A percentile compares a stretch with the other conserved stretches of the same genome.
These are phyloP conservation scores for Pitangus sulphuratus DNA, from an alignment of 2,797 vertebrate genomes.

Conservation along the genomic window DNA sequence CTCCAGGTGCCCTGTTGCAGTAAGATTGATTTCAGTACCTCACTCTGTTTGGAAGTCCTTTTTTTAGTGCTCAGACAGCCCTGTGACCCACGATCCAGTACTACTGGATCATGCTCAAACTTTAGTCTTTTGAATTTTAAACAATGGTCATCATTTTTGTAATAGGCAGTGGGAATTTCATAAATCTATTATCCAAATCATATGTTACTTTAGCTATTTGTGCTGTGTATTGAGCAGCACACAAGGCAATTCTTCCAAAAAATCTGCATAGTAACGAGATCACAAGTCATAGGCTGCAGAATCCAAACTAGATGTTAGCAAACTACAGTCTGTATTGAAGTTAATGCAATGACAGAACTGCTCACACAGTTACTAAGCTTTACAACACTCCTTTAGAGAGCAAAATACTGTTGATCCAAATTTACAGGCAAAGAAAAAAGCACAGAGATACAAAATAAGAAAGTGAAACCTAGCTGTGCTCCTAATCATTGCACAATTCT, in stretches of 20 bases:
- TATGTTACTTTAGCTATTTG: background rate
- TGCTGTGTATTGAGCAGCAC: background rate
- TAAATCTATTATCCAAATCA: background rate
- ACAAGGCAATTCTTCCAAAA: background rate
- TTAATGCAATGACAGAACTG: background rate
- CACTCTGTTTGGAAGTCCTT: background rate
- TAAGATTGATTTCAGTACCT: background rate
- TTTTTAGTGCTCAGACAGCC: background rate
- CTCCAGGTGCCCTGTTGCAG: background rate
- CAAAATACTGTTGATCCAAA: background rate
- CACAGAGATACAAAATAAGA: background rate
- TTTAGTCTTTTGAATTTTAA: background rate
- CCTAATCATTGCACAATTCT: background rate
- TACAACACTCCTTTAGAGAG: background rate
- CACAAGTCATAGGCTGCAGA: background rate
- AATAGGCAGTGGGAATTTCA: background rate
- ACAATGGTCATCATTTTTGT: background rate
- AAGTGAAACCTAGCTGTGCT: background rate
- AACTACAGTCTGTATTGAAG: background rate
- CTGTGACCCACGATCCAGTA: background rate
- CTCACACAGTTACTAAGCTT: background rate
- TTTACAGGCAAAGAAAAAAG: background rate
- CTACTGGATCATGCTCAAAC: background rate
- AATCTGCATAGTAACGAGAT: background rate
- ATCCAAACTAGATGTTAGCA: background rate